Base-by-base conservation (phyloP, 2,888 invertebrate species). In the Agapostemon virescens region DNA sequence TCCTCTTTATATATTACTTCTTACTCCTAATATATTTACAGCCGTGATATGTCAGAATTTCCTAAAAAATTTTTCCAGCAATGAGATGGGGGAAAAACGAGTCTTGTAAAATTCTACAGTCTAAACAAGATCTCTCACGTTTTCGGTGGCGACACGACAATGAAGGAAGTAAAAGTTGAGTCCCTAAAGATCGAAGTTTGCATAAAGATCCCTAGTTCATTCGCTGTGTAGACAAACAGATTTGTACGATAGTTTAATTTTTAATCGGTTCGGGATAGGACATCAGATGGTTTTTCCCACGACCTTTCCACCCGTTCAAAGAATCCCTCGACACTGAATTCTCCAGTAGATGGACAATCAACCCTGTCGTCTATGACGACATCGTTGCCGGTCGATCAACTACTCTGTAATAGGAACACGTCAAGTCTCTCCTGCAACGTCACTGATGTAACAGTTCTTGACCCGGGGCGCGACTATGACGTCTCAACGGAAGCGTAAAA, bases 271-370 rank as follows among this genome's bases (percentile, higher is more conserved):
- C 5, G n/a, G n/a, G n/a, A 5, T 3, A 6, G 63, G 4, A 71
- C 52, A 26, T 75, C 78, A 77, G 52, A 55, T 85, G 85, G 38
- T 36, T 52, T 23, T 83, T 85, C 85, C 58, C 85, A 85, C 81
- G 84, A 85, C 85, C 86, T 85, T 85, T 84, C 76, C 69, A n/a
- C 63, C 20, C n/a, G n/a, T 36, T 33, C 63, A 63, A 36, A 63
- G 36, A n/a, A 63, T 11, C n/a, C n/a, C n/a, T n/a, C 36, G 36
- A n/a, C 58, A 30, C 15, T 55, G 26, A 4, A 15, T 55, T 6
- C 55, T 1, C 55, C 3, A 15, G 5, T 26, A 55, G 23, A 55
- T 20, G 33, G 20, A 33, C 63, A n/a, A 36, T 63, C 63, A 36
- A 63, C 63, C 1, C n/a, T 36, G 6, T 2, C 11, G 30, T 1